A percentile compares a stretch with the other conserved stretches of the same genome.
Conservation (phyloP, 2,113 vertebrate genomes). For the Platysteira castanea region DNA sequence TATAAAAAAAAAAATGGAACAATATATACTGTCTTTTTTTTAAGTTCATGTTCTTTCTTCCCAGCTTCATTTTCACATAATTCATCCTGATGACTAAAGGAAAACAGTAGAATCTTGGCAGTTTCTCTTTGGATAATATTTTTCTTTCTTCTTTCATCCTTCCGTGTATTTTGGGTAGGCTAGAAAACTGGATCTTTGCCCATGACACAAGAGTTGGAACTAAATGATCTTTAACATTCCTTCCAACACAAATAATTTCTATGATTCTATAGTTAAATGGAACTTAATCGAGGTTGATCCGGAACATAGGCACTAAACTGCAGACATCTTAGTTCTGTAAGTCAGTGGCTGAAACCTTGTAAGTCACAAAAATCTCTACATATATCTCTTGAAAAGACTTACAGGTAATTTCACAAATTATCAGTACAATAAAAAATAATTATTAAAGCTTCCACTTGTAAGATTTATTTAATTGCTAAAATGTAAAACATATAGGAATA, state of each 20-base stretch:
- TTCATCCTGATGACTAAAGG: neutral
- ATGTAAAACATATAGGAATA: neutral
- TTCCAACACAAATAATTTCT: neutral
- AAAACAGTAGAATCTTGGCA: neutral
- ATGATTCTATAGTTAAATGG: neutral
- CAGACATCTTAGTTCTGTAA: neutral
- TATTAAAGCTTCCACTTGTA: neutral
- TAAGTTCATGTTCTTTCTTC: neutral
- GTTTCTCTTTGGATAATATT: neutral
- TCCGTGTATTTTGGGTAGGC: neutral
- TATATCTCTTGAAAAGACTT: neutral
- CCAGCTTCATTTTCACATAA: neutral
- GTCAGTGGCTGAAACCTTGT: neutral
- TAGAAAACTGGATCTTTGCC: neutral
- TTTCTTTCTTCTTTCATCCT: neutral
- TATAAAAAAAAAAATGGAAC: slow-evolving; percentile 33
- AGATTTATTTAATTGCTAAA: neutral
- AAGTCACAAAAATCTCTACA: neutral
- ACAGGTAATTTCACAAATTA: neutral
- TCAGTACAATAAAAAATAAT: neutral
- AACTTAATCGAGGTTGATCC: neutral
- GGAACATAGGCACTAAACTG: neutral
- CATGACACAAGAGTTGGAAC: neutral
- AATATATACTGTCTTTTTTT: neutral
- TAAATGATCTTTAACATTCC: neutral